Conservation (phyloP, 2,797 vertebrate species). For the Urophycis tenuis region DNA sequence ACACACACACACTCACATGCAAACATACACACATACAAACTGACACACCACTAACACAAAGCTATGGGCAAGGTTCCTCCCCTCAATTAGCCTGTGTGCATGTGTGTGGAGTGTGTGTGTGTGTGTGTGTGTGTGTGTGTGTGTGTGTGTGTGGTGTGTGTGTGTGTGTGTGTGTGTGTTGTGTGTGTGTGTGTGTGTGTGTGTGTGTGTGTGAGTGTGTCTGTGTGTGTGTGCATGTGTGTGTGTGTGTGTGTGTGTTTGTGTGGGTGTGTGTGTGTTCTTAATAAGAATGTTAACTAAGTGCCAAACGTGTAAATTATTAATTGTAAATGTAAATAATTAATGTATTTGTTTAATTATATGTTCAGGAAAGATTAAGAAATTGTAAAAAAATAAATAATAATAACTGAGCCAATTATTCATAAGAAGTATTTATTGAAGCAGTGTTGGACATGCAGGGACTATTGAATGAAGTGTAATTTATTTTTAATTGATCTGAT, state of each 20-base stretch:
- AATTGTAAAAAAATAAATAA: neutral
- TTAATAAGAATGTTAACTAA: neutral
- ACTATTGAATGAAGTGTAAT: neutral
- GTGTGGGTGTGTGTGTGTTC: neutral
- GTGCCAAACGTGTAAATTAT: neutral
- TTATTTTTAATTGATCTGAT: neutral
- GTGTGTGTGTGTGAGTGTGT: neutral
- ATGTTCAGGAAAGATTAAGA: neutral
- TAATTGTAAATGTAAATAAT: neutral
- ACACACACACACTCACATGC: too few relatives aligned
- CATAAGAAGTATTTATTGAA: neutral
- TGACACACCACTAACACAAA: too few relatives aligned
- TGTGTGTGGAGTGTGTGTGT: too few relatives aligned
- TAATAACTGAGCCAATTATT: conserved; percentile 1
- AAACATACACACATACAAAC: too few relatives aligned
- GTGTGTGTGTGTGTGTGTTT: neutral
- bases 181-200: neutral
- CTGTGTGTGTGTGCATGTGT: neutral
- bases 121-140: too few relatives aligned
- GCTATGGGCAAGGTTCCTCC: too few relatives aligned
- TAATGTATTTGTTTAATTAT: neutral
- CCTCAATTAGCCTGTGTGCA: too few relatives aligned
- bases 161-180: neutral
- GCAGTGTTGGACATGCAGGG: neutral
- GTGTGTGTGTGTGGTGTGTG: neutral